Evolutionary conservation across 2,888 invertebrate genomes (phyloP).

Genomic region (Crioceris asparagi): DNA sequence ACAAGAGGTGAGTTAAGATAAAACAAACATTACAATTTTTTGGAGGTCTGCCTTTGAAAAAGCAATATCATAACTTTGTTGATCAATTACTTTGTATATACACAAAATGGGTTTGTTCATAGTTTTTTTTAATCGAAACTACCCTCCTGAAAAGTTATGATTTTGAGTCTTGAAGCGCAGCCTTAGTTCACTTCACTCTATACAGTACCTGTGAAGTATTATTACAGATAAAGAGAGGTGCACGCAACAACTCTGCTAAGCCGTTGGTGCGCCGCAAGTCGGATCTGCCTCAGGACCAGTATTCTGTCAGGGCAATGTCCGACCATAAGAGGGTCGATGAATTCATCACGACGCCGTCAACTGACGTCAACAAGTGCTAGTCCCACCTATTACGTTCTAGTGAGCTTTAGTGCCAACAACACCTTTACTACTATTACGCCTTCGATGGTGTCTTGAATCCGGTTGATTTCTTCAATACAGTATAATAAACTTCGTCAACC

Average conservation of each 20-base stretch:
- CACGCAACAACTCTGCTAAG: constrained; percentile 71
- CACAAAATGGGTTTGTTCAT: too few relatives aligned
- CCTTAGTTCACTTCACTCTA: too few relatives aligned
- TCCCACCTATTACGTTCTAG: constrained; percentile 31
- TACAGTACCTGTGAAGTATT: too few relatives aligned
- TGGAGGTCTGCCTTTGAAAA: neutral
- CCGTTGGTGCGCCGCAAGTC: constrained; percentile 90
- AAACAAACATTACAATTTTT: too few relatives aligned
- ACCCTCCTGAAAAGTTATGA: too few relatives aligned
- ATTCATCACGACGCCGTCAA: constrained; percentile 66
- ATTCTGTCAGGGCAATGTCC: constrained; percentile 81
- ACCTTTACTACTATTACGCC: too few relatives aligned
- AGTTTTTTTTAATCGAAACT: too few relatives aligned
- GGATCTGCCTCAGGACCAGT: constrained; percentile 87
- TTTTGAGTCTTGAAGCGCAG: too few relatives aligned
- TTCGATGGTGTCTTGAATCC: too few relatives aligned
- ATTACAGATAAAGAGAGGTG: constrained; percentile 49
- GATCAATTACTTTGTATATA: neutral
- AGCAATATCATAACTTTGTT: neutral
- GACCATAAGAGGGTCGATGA: constrained; percentile 91
- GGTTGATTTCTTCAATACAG: too few relatives aligned
- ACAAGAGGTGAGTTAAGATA: constrained; percentile 46
- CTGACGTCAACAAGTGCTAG: constrained; percentile 82
- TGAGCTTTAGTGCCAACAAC: constrained; percentile 34
- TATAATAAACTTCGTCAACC: too few relatives aligned